Evolutionary conservation across 2,888 invertebrate genomes (phyloP).

Genomic region (Synanthedon myopaeformis): DNA sequence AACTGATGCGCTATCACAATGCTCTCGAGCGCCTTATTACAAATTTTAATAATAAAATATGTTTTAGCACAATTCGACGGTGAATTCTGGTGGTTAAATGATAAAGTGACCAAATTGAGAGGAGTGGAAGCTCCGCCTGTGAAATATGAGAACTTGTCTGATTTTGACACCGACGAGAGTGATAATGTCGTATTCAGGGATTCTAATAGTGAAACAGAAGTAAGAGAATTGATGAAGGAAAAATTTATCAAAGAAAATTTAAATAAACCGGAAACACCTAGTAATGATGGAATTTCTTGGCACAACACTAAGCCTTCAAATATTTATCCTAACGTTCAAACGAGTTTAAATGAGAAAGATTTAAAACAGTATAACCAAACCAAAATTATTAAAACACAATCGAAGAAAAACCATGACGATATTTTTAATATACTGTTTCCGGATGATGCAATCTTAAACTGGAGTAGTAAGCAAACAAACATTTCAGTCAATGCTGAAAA

Average conservation of each 20-base stretch:
- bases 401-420: slow-evolving; percentile 14
- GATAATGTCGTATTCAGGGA: slow-evolving; percentile 42
- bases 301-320: slow-evolving; percentile 3
- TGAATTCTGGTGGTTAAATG: slow-evolving; percentile 56
- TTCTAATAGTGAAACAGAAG: slow-evolving; percentile 10
- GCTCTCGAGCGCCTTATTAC: slow-evolving; percentile 21
- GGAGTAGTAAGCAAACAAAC: slow-evolving; percentile 2
- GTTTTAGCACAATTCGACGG: slow-evolving; percentile 38
- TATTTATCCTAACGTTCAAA: neutral
- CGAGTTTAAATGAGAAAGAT: neutral
- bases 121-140: slow-evolving; percentile 27
- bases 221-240: too few species aligned
- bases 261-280: slow-evolving; percentile 3
- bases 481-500: neutral
- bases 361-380: too few species aligned
- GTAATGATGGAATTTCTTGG: slow-evolving; percentile 15
- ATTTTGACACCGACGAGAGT: slow-evolving; percentile 47
- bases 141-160: slow-evolving; percentile 35
- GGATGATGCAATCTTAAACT: slow-evolving; percentile 11
- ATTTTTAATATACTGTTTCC: slow-evolving; percentile 33
- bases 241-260: neutral
- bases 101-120: slow-evolving; percentile 30
- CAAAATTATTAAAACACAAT: neutral
- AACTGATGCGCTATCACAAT: slow-evolving; percentile 19
- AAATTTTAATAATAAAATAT: slow-evolving; percentile 18